A percentile compares a stretch with the other conserved stretches of the same genome.
phyloP scores from a whole-genome alignment of 2,113 vertebrate species.

The Ailuropoda melanoleuca region DNA sequence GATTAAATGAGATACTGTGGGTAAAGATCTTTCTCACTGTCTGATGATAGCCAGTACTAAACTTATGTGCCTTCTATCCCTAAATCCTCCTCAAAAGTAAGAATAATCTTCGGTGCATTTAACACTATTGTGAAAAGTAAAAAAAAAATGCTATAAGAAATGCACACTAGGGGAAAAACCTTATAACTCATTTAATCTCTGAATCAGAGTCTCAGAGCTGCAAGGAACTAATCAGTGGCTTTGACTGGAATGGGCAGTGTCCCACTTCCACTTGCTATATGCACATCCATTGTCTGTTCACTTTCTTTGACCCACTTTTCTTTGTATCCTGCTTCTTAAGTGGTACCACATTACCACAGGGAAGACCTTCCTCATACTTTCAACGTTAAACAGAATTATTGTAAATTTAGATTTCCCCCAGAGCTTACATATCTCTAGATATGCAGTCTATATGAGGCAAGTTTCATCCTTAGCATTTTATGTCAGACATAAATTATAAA shows the following conservation, averaged over 20 bases:
- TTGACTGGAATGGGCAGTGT: not conserved
- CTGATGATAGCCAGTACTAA: not conserved
- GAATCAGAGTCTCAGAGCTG: not conserved
- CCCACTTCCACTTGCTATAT: not conserved
- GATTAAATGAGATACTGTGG: not conserved
- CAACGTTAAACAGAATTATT: conserved; percentile 62
- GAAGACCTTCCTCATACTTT: conserved; percentile 32
- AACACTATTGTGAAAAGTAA: not conserved
- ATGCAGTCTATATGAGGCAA: conserved; percentile 44
- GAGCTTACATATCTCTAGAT: conserved; percentile 50
- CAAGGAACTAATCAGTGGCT: not conserved
- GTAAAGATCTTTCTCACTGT: not conserved
- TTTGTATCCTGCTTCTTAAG: conserved; percentile 30
- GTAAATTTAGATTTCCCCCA: conserved; percentile 44
- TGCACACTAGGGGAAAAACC: not conserved
- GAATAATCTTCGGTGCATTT: not conserved
- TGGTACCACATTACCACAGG: conserved; percentile 13
- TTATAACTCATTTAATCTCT: not conserved
- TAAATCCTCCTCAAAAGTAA: not conserved
- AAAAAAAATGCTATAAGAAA: not conserved
- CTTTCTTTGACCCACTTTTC: conserved; percentile 46
- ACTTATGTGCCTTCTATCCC: not conserved
- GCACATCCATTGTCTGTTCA: not conserved
- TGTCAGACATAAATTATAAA: conserved; percentile 57
- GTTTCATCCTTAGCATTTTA: conserved; percentile 33